Evolutionary conservation across 2,113 vertebrate genomes (phyloP).

Genomic region (Sisor rabdophorus): DNA sequence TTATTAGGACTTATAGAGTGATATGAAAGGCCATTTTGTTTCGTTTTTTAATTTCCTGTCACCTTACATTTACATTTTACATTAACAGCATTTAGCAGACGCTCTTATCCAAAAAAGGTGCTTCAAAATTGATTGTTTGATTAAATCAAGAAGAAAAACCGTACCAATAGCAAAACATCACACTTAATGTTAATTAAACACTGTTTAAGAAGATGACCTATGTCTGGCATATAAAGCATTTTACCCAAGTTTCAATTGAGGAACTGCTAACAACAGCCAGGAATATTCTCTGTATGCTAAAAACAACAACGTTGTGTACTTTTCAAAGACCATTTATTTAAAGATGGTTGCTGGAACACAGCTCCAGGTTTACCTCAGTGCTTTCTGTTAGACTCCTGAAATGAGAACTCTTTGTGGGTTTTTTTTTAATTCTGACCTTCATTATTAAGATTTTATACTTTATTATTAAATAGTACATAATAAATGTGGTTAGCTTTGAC

Average conservation of each 20-base stretch:
- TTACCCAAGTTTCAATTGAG: not conserved
- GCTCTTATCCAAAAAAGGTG: no score
- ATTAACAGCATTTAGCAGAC: no score
- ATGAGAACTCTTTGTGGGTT: not conserved
- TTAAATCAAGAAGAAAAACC: no score
- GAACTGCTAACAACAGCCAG: not conserved
- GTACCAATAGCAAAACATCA: not conserved
- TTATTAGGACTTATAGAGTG: no score
- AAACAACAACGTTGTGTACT: not conserved
- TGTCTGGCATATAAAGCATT: not conserved
- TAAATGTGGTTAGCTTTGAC: no score
- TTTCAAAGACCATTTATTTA: no score
- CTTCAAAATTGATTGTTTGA: no score
- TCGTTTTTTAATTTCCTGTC: no score
- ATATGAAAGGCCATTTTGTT: no score
- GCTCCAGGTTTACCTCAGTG: not conserved
- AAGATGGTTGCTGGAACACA: not conserved
- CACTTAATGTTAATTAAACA: not conserved
- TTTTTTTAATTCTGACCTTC: constrained; percentile 12
- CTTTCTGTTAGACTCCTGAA: not conserved
- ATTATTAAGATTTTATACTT: not conserved
- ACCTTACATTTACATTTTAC: no score
- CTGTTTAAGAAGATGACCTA: not conserved
- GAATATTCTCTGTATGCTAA: not conserved
- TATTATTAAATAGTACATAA: no score